These are phyloP conservation scores for Dolichotis patagonum DNA, from an alignment of 2,113 vertebrate species.

Conservation along the genomic window DNA sequence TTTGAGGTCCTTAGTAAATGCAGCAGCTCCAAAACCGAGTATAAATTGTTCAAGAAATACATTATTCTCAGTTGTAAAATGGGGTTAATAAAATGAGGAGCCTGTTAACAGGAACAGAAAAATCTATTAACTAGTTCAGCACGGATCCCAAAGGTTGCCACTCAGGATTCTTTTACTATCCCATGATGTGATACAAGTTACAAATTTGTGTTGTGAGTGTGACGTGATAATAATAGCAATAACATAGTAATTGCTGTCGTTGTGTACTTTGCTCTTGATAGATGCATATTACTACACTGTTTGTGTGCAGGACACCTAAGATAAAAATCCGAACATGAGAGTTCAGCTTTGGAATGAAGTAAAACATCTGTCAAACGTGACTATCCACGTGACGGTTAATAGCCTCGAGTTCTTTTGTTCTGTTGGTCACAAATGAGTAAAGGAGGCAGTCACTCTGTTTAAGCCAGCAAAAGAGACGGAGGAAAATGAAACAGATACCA, in stretches of 20 bases:
- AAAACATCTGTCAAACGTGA: slow-evolving; percentile 4
- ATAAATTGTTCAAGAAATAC: not conserved
- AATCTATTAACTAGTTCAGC: not conserved
- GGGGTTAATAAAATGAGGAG: not conserved
- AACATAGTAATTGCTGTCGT: not conserved
- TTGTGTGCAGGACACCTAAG: not conserved
- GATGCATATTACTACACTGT: not conserved
- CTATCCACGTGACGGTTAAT: not conserved
- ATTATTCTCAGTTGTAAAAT: not conserved
- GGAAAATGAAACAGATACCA: not conserved
- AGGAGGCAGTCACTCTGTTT: not conserved
- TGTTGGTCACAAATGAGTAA: not conserved
- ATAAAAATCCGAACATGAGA: not conserved
- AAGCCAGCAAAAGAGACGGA: not conserved
- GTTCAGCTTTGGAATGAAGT: not conserved
- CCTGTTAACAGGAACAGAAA: not conserved
- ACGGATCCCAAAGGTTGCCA: not conserved
- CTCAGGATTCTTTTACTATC: not conserved
- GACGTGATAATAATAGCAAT: not conserved
- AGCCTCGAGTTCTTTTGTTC: not conserved
- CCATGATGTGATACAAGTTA: not conserved
- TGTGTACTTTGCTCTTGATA: not conserved
- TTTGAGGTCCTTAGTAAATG: not conserved
- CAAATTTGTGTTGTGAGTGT: not conserved
- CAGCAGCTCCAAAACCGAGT: not conserved